Conservation (phyloP, 1,140 invertebrate genomes). For the Leptoteleia sp. region DNA sequence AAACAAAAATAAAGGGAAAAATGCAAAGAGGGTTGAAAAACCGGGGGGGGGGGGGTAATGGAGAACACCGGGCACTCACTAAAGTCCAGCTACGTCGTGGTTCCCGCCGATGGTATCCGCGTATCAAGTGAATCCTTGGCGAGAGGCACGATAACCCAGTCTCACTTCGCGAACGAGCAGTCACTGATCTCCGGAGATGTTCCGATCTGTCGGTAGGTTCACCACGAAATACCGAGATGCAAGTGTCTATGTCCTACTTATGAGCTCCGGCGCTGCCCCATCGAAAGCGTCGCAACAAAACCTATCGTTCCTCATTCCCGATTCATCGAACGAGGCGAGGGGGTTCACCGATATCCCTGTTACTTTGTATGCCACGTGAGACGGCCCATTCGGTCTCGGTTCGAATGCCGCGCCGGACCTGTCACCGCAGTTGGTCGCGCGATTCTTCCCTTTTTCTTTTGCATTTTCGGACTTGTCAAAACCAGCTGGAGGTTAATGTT, state of each 20-base stretch:
- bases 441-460: not conserved
- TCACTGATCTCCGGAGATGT: conserved; percentile 63
- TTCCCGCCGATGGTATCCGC: conserved; percentile 17
- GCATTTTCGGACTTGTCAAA: not conserved
- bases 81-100: conserved; percentile 21
- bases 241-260: conserved; percentile 79
- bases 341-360: conserved; percentile 28
- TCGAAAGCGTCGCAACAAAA: conserved; percentile 53
- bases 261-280: conserved; percentile 66
- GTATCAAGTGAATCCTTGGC: conserved; percentile 36
- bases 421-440: not conserved
- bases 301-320: conserved; percentile 53
- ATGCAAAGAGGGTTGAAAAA: too few species aligned
- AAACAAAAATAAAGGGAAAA: too few species aligned
- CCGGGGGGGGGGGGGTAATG: too few species aligned
- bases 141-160: conserved; percentile 42
- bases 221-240: conserved; percentile 77
- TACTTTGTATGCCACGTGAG: conserved; percentile 30
- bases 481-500: too few species aligned
- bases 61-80: not conserved
- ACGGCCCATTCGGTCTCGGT: too few species aligned
- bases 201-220: conserved; percentile 73
- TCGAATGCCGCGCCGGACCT: conserved; percentile 4
- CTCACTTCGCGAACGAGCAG: conserved; percentile 54
- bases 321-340: conserved; percentile 33